Percentiles rank a stretch among this genome's conserved stretches.
Evolutionary conservation across 2,113 vertebrate genomes (phyloP).

Genomic region (Microtus montanus): DNA sequence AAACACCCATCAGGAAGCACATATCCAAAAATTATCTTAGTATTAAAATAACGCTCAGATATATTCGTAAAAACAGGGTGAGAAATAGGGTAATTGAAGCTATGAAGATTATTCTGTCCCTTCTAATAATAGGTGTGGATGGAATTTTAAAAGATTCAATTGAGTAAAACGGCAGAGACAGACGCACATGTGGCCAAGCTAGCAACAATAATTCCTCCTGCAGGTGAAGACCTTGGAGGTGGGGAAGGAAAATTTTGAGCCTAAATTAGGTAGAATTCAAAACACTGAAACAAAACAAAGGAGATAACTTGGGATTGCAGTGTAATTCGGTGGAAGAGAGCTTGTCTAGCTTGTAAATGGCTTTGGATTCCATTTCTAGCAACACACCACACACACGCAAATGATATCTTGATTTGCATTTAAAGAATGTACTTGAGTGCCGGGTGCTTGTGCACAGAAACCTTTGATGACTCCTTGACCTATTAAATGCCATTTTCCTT

Average conservation of each 20-base stretch:
- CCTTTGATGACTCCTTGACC: slow-evolving; percentile 45
- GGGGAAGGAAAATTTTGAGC: neutral
- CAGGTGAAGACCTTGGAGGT: neutral
- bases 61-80: neutral
- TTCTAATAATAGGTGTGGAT: neutral
- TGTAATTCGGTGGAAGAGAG: neutral
- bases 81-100: neutral
- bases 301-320: too few relatives aligned
- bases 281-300: neutral
- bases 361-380: neutral
- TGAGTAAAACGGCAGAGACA: neutral
- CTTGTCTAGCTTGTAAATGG: neutral
- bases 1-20: slow-evolving; percentile 3
- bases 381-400: neutral
- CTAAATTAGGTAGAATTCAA: neutral
- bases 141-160: neutral
- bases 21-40: slow-evolving; percentile 42
- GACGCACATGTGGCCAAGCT: neutral
- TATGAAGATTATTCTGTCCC: neutral
- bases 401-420: slow-evolving; percentile 31
- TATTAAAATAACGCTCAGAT: neutral
- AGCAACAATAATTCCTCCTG: neutral
- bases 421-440: slow-evolving; percentile 59
- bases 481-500: slow-evolving; percentile 44
- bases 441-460: slow-evolving; percentile 51